A percentile compares a stretch with the other conserved stretches of the same genome.
These are phyloP conservation scores for Sorex araneus DNA, from an alignment of 2,113 vertebrate genomes.

Conservation along the genomic window DNA sequence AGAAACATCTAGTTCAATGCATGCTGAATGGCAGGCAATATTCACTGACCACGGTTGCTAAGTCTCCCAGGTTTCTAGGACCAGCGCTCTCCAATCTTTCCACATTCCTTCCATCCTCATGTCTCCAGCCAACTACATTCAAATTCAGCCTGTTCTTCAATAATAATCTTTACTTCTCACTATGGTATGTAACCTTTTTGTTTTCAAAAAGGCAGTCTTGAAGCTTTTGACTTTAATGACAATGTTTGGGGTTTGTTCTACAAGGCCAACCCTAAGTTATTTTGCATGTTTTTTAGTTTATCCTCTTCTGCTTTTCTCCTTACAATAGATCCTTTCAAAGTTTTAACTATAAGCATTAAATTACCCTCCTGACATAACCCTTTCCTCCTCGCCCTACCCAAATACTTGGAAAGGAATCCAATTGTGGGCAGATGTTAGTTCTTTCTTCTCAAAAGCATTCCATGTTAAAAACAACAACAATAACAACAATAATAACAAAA, in stretches of 20 bases:
- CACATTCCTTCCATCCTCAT: background rate
- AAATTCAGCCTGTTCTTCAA: conserved; percentile 37
- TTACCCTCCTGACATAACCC: conserved; percentile 64
- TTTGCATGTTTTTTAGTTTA: conserved; percentile 68
- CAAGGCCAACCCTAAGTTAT: conserved; percentile 53
- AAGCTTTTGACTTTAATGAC: conserved; percentile 55
- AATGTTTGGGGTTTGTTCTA: conserved; percentile 44
- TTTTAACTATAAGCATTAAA: conserved; percentile 75
- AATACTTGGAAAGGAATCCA: conserved; percentile 80
- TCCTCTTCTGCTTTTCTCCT: background rate
- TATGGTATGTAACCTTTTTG: background rate
- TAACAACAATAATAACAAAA: background rate
- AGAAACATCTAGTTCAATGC: background rate
- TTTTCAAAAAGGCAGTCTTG: conserved; percentile 39
- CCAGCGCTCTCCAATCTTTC: background rate
- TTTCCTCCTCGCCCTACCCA: conserved; percentile 53
- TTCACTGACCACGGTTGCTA: background rate
- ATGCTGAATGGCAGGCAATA: background rate
- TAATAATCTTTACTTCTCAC: conserved; percentile 5
- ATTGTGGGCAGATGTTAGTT: conserved; percentile 77
- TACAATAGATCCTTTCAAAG: conserved; percentile 64
- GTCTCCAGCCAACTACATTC: background rate
- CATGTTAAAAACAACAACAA: conserved; percentile 51
- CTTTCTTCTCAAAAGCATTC: conserved; percentile 76
- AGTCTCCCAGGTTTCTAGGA: background rate